Percentiles rank a stretch among this genome's conserved stretches.
phyloP scores from a whole-genome alignment of 2,113 vertebrate species.

The Theristicus caerulescens region DNA sequence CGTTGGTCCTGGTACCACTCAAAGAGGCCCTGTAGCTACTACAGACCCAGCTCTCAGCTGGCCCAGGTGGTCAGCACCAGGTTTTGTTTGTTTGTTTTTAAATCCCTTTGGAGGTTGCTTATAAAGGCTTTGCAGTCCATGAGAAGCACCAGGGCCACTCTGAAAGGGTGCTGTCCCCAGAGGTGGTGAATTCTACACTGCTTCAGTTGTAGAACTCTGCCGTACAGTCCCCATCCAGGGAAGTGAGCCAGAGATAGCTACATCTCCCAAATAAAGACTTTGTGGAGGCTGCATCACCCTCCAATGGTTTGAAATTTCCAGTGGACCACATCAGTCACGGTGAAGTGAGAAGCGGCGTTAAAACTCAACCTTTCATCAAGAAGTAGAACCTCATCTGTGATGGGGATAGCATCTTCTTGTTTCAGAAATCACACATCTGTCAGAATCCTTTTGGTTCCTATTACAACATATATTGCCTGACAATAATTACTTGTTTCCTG shows the following conservation, averaged over 20 bases:
- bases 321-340: background rate
- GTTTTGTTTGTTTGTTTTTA: background rate
- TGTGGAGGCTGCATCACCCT: background rate
- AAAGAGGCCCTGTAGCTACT: background rate
- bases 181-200: background rate
- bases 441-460: background rate
- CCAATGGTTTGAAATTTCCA: background rate
- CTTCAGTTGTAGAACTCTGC: background rate
- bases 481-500: background rate
- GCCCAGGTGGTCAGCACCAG: background rate
- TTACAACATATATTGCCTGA: background rate
- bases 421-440: background rate
- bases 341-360: background rate
- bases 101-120: background rate
- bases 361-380: background rate
- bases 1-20: background rate
- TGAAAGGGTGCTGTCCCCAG: background rate
- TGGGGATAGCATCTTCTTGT: background rate
- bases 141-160: background rate
- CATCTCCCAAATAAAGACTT: background rate
- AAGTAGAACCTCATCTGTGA: background rate
- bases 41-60: background rate
- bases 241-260: background rate
- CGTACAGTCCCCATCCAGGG: background rate
- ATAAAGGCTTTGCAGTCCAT: background rate